Percentiles rank a stretch among this genome's conserved stretches.
These are phyloP conservation scores for Parapsyche elsis DNA, from an alignment of 1,140 invertebrate genomes.

Conservation along the genomic window DNA sequence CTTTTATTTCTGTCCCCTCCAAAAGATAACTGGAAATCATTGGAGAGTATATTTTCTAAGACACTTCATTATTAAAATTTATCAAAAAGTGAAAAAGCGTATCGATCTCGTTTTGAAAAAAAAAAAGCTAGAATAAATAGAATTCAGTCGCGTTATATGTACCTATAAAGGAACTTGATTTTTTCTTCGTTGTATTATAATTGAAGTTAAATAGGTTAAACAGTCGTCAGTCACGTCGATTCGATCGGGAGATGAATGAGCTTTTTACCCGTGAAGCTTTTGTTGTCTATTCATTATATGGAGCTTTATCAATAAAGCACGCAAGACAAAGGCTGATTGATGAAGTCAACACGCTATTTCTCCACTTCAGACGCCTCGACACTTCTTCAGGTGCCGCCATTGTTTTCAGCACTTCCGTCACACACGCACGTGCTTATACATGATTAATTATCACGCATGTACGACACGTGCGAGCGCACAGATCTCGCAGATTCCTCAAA, in stretches of 20 bases:
- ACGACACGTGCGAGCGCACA: not conserved
- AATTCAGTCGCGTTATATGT: no score
- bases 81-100: no score
- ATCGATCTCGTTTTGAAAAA: no score
- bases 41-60: no score
- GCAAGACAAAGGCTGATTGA: constrained; percentile 7
- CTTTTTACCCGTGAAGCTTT: not conserved
- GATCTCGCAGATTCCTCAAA: not conserved
- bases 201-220: no score
- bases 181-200: no score
- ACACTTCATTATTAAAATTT: no score
- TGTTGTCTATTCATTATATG: not conserved
- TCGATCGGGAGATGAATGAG: constrained; percentile 1
- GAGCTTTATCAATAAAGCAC: not conserved
- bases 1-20: no score
- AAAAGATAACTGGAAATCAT: no score
- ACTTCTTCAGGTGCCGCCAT: not conserved
- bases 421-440: not conserved
- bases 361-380: not conserved
- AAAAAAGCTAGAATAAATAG: no score
- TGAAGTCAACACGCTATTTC: not conserved
- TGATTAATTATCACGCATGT: not conserved
- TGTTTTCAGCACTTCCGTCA: not conserved
- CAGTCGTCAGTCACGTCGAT: not conserved
- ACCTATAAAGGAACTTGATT: no score